A percentile compares a stretch with the other conserved stretches of the same genome.
These are phyloP conservation scores for Bungarus multicinctus DNA, from an alignment of 2,113 vertebrate genomes.

Conservation along the genomic window DNA sequence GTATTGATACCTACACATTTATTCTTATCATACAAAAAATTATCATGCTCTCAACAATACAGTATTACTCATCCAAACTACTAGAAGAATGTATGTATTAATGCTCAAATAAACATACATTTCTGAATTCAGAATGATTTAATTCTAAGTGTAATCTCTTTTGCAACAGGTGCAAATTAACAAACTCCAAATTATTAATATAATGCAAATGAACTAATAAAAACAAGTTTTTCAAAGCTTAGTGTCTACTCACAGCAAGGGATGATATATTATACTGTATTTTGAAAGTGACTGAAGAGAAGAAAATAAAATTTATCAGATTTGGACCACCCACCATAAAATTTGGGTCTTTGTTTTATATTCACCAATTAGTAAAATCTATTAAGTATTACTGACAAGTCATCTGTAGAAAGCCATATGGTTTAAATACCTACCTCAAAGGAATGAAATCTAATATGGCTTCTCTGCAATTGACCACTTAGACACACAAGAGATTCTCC, in stretches of 20 bases:
- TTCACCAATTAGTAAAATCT: not conserved
- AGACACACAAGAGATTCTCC: not conserved
- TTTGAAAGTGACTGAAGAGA: not conserved
- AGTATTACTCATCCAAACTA: not conserved
- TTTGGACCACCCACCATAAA: not conserved
- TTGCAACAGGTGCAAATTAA: not conserved
- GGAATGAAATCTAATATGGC: not conserved
- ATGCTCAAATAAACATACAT: not conserved
- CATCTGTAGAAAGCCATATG: not conserved
- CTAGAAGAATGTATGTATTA: not conserved
- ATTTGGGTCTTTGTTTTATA: not conserved
- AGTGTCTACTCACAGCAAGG: too few relatives aligned
- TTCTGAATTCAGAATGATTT: not conserved
- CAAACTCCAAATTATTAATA: not conserved
- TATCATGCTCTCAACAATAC: not conserved
- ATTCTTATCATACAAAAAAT: not conserved
- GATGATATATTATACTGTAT: not conserved
- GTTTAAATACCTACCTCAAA: not conserved
- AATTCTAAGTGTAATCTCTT: not conserved
- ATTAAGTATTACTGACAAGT: not conserved
- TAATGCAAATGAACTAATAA: not conserved
- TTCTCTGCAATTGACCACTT: not conserved
- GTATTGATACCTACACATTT: not conserved
- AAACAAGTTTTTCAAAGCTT: not conserved
- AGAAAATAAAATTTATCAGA: not conserved